Conservation (phyloP, 2,797 vertebrate genomes). For the Tapirus indicus region DNA sequence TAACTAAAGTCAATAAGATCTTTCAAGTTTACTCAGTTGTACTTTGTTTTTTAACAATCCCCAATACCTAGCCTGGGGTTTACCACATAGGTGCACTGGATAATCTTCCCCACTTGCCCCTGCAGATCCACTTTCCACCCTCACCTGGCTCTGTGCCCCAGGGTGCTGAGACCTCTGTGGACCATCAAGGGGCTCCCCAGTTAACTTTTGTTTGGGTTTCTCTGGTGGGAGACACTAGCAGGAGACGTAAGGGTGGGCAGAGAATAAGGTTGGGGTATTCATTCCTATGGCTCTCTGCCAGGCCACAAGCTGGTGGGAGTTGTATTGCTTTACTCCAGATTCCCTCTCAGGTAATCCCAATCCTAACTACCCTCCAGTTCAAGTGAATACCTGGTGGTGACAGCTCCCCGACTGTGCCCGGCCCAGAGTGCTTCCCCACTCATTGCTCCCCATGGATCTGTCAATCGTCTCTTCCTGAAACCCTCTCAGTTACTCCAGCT, state of each 20-base stretch:
- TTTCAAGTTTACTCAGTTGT: no score
- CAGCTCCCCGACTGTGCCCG: no score
- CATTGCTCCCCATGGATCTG: not conserved
- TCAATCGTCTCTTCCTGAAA: not conserved
- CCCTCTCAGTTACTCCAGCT: not conserved
- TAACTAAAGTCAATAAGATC: no score
- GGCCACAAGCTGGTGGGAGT: not conserved
- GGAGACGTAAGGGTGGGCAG: not conserved
- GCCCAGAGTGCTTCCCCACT: no score
- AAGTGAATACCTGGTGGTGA: not conserved
- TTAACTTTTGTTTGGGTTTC: not conserved
- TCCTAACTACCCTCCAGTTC: not conserved
- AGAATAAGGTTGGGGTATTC: not conserved
- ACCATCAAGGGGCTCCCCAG: no score
- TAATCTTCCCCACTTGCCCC: not conserved
- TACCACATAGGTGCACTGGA: not conserved
- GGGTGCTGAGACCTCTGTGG: not conserved
- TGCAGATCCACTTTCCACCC: not conserved
- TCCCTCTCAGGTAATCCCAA: not conserved
- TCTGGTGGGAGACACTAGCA: not conserved
- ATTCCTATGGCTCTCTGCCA: not conserved
- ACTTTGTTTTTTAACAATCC: no score
- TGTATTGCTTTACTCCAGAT: not conserved
- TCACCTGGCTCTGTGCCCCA: not conserved
- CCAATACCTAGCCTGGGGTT: not conserved